A percentile compares a stretch with the other conserved stretches of the same genome.
phyloP scores from a whole-genome alignment of 2,797 vertebrate genomes.

The Salarias fasciatus region DNA sequence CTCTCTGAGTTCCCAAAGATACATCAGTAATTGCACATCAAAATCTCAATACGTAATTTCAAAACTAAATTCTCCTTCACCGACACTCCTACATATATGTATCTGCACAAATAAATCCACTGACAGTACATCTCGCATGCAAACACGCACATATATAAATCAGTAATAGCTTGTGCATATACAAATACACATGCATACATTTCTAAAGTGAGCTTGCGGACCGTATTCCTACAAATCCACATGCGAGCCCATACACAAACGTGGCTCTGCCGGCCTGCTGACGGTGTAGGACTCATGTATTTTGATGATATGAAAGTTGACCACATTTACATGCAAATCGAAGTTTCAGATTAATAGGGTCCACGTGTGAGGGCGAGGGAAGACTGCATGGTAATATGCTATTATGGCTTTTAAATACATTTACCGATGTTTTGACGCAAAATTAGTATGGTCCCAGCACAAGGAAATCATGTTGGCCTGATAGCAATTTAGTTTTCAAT shows the following conservation, averaged over 20 bases:
- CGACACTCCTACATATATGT: conserved; percentile 17
- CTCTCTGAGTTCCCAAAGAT: conserved; percentile 95
- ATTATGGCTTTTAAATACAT: conserved; percentile 99
- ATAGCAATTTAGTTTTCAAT: conserved; percentile 99
- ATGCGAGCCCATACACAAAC: conserved; percentile 47
- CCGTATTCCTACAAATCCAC: conserved; percentile 25
- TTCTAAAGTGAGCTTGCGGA: conserved; percentile 25
- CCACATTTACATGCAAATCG: conserved; percentile 99
- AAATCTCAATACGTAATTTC: conserved; percentile 91
- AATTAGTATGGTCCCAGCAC: conserved; percentile 94
- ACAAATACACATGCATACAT: conserved; percentile 52
- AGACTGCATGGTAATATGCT: conserved; percentile 96
- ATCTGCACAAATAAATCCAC: conserved; percentile 21
- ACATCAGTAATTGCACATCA: conserved; percentile 94
- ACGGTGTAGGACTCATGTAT: conserved; percentile 90
- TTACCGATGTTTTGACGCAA: conserved; percentile 94
- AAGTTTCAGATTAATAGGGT: conserved; percentile 99
- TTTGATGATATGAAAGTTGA: conserved; percentile 99
- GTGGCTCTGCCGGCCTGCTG: conserved; percentile 44
- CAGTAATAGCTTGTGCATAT: conserved; percentile 54
- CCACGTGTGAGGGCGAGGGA: conserved; percentile 86
- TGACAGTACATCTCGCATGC: conserved; percentile 18
- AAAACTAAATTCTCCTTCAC: conserved; percentile 27
- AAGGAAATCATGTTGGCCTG: conserved; percentile 96
- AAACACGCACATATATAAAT: conserved; percentile 32